A percentile compares a stretch with the other conserved stretches of the same genome.
These are phyloP conservation scores for Peromyscus melanophrys DNA, from an alignment of 2,797 vertebrate species.

Conservation along the genomic window DNA sequence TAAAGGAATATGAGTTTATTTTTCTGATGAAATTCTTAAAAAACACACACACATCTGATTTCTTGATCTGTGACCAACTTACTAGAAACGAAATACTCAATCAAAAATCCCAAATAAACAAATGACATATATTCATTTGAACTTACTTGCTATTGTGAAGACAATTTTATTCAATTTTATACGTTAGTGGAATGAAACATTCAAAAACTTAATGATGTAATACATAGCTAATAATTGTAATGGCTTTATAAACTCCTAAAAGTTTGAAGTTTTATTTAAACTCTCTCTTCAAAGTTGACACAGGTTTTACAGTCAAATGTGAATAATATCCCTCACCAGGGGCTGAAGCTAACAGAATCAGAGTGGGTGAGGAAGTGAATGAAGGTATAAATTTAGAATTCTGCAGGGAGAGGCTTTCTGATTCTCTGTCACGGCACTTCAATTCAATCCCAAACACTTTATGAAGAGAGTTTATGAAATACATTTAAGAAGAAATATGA, in stretches of 20 bases:
- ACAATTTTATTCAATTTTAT: constrained; percentile 55
- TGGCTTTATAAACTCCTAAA: constrained; percentile 6
- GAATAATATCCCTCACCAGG: not conserved
- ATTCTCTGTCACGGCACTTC: not conserved
- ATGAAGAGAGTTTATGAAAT: not conserved
- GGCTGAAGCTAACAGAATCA: constrained; percentile 1
- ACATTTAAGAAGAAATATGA: constrained; percentile 36
- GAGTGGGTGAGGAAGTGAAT: constrained; percentile 1
- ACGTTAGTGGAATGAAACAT: not conserved
- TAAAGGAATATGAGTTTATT: constrained; percentile 1
- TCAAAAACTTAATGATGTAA: constrained; percentile 1
- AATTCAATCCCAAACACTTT: not conserved
- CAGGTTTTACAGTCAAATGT: constrained; percentile 23
- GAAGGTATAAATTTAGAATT: not conserved
- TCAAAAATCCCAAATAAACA: not conserved
- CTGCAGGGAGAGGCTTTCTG: not conserved
- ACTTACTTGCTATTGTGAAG: constrained; percentile 21
- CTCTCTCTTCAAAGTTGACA: not conserved
- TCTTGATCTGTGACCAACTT: constrained; percentile 27
- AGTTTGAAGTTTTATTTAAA: constrained; percentile 52
- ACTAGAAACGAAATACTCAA: constrained; percentile 23
- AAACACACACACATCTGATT: not conserved
- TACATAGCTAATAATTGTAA: not conserved
- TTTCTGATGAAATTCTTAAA: not conserved
- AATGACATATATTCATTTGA: not conserved